Base-by-base conservation (phyloP, 2,888 invertebrate genomes). In the Cetonia aurata region DNA sequence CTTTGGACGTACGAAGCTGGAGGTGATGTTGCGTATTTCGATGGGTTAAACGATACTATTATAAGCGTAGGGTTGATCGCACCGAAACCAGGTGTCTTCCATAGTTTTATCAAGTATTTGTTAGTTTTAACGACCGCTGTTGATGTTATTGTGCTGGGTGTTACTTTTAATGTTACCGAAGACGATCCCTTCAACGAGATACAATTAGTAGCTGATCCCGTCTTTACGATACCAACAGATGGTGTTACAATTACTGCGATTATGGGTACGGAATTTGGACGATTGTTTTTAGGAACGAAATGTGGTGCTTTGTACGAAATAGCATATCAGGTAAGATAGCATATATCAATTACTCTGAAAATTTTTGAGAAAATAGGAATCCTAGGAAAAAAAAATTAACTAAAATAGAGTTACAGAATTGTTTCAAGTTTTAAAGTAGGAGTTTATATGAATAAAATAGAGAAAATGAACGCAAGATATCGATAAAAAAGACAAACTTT, bases 1-100 rank as follows among this genome's bases (percentile, higher is more conserved):
- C 91, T 98, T 44, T 99, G 99, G 99, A 95, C 96, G 31, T 99
- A 96, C 86, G 96, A 98, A 84, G 93, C 96, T 85, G 95, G 96
- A 60, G 90, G 93, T 73, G 99, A 99, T 87, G 91, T 99, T 31
- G 97, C 98, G 0, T 99, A 96, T 85, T 99, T 94, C 85, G 98
- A 99, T 88, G 97, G 97, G 0, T 87, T 99, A 0, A 94, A 92
- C 76, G 97, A 98, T 84, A 93, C 97, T 0, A 98, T 99, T 79
- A 89, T 98, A 56, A 93, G 95, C 83, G 97, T 98, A 67, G 97
- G 96, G 1, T 85, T 99, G 71, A 92, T 96, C 0, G 91, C 90
- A 81, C 98, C 98, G 0, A 97, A 95, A 83, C 84, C 90, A 42
- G 94, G 93, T 71, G 95, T 98, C 65, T 97, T 98, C 82, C 94